phyloP scores from a whole-genome alignment of 2,113 vertebrate genomes.

The Varanus komodoensis region DNA sequence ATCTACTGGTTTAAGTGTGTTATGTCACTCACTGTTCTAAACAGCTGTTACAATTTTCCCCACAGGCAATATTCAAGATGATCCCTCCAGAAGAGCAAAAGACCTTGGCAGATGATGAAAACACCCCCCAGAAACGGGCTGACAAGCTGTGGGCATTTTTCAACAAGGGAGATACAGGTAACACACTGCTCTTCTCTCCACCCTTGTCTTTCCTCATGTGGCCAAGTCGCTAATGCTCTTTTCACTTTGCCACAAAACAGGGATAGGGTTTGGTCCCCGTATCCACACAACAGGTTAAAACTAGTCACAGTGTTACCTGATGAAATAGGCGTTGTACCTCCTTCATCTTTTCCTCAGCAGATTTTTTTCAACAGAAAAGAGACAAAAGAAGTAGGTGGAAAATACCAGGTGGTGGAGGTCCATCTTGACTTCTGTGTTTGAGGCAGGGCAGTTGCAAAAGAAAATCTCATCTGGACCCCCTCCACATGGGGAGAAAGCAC shows the following conservation, averaged over 20 bases:
- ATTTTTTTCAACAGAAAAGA: not conserved
- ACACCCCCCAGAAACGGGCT: slow-evolving; percentile 61
- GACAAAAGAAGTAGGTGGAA: not conserved
- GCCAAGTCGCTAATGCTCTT: not conserved
- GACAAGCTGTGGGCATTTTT: slow-evolving; percentile 64
- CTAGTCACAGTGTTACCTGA: not conserved
- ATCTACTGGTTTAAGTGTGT: not conserved
- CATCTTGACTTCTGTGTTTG: not conserved
- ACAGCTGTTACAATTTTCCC: no score
- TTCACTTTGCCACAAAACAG: no score
- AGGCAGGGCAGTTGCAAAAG: not conserved
- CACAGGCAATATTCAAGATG: slow-evolving; percentile 64
- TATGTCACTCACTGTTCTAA: not conserved
- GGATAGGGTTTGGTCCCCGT: not conserved
- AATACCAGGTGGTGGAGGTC: not conserved
- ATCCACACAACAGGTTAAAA: not conserved
- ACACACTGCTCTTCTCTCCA: not conserved
- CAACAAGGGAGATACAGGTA: slow-evolving; percentile 57
- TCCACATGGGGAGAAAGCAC: no score
- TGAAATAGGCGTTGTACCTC: not conserved
- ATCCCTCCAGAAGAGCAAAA: slow-evolving; percentile 59
- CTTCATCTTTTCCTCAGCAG: not conserved
- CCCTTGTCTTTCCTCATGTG: not conserved
- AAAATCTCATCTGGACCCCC: no score
- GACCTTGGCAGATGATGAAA: slow-evolving; percentile 53